These are phyloP conservation scores for Triplophysa siluroides DNA, from an alignment of 2,113 vertebrate genomes.

Conservation along the genomic window DNA sequence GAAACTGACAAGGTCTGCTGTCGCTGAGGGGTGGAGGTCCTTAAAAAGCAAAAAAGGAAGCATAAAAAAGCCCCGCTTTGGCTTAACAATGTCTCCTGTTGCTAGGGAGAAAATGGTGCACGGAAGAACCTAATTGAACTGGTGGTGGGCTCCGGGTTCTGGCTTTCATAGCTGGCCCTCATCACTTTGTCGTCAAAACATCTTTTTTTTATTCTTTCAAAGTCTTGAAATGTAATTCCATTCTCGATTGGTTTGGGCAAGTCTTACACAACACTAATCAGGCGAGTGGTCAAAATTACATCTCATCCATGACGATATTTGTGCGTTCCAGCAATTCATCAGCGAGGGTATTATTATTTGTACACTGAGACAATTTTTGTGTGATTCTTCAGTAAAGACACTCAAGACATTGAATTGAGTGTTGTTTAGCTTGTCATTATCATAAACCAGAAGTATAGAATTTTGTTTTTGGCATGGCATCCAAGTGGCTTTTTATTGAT, in stretches of 20 bases:
- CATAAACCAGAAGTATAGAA: constrained; percentile 50
- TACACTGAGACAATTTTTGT: neutral
- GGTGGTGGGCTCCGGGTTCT: constrained; percentile 39
- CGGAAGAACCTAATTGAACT: constrained; percentile 55
- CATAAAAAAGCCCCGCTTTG: constrained; percentile 48
- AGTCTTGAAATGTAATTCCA: constrained; percentile 33
- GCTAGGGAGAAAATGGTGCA: constrained; percentile 52
- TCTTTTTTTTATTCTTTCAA: constrained; percentile 44
- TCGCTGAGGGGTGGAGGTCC: constrained; percentile 57
- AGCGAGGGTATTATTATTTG: constrained; percentile 40
- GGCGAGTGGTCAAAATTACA: constrained; percentile 47
- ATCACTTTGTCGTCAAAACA: constrained; percentile 56
- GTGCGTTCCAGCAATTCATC: constrained; percentile 47
- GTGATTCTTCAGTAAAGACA: neutral
- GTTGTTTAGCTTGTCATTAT: constrained; percentile 37
- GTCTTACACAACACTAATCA: constrained; percentile 19
- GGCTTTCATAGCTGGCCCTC: constrained; percentile 50
- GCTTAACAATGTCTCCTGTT: constrained; percentile 58
- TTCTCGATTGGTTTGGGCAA: constrained; percentile 23
- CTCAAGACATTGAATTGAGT: neutral
- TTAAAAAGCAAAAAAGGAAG: constrained; percentile 47
- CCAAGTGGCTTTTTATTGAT: neutral
- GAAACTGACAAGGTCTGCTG: constrained; percentile 62
- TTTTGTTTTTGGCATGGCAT: constrained; percentile 44
- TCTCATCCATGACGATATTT: constrained; percentile 4